Conservation (phyloP, 2,797 vertebrate genomes). For the Rhyacichthys aspro region DNA sequence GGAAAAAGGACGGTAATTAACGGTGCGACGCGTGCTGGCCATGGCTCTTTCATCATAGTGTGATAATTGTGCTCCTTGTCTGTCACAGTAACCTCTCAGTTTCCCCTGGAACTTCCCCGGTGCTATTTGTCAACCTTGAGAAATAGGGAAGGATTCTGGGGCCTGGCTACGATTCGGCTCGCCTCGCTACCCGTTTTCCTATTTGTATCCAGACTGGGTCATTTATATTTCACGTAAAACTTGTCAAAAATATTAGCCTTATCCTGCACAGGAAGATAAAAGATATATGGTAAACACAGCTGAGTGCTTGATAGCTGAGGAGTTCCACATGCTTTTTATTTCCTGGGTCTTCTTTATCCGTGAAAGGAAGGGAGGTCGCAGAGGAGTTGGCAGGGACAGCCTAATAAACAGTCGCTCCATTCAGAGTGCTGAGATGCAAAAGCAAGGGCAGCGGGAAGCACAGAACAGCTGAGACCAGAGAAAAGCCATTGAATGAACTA, state of each 20-base stretch:
- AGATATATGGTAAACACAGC: conserved; percentile 81
- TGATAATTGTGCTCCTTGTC: conserved; percentile 99
- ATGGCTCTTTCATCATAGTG: conserved; percentile 98
- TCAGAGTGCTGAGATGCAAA: conserved; percentile 72
- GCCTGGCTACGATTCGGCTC: conserved; percentile 72
- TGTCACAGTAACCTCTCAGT: conserved; percentile 94
- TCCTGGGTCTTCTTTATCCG: conserved; percentile 46
- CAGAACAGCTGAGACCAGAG: conserved; percentile 67
- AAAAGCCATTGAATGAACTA: conserved; percentile 67
- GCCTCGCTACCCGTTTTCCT: conserved; percentile 76
- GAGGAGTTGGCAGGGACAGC: conserved; percentile 62
- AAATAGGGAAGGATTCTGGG: conserved; percentile 69
- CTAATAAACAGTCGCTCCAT: conserved; percentile 71
- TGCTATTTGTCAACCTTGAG: conserved; percentile 93
- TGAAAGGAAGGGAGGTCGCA: conserved; percentile 50
- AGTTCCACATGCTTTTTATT: conserved; percentile 45
- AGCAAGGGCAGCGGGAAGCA: conserved; percentile 60
- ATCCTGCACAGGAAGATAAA: conserved; percentile 80
- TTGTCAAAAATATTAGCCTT: conserved; percentile 88
- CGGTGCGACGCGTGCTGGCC: conserved; percentile 87
- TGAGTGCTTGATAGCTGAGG: conserved; percentile 70
- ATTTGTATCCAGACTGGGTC: conserved; percentile 86
- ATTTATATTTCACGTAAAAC: conserved; percentile 86
- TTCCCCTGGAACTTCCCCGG: conserved; percentile 81
- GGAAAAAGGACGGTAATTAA: conserved; percentile 99